Conservation (phyloP, 2,888 invertebrate genomes). For the Ceraclea dissimilis region DNA sequence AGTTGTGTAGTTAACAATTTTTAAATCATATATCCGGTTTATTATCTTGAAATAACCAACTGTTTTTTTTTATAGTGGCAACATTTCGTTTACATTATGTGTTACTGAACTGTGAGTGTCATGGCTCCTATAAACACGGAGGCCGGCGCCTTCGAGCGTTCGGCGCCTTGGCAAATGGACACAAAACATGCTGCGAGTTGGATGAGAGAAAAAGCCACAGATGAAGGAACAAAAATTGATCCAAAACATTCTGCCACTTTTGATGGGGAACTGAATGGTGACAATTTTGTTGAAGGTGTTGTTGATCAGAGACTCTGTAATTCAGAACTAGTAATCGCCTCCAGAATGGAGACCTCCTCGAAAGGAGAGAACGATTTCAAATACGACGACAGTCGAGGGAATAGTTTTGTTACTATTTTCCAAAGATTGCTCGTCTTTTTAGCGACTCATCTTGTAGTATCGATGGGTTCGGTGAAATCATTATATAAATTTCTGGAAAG, state of each 20-base stretch:
- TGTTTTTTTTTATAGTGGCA: too few species aligned
- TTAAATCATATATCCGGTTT: too few species aligned
- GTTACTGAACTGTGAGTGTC: neutral
- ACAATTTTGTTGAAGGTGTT: too few species aligned
- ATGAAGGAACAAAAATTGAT: too few species aligned
- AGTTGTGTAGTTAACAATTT: too few species aligned
- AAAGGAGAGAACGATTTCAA: slow-evolving; percentile 11
- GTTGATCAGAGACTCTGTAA: neutral
- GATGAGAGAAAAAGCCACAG: slow-evolving; percentile 4
- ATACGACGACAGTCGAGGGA: slow-evolving; percentile 19
- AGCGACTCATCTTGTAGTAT: neutral
- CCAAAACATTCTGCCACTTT: too few species aligned
- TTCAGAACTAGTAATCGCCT: neutral
- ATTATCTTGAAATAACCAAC: neutral
- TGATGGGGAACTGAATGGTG: neutral
- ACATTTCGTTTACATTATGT: neutral
- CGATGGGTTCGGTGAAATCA: neutral
- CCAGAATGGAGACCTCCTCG: neutral
- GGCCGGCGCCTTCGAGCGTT: slow-evolving; percentile 5
- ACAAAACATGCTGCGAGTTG: slow-evolving; percentile 18
- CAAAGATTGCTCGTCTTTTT: neutral
- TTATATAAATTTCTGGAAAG: neutral
- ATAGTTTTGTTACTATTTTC: neutral
- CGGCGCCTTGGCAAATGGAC: slow-evolving; percentile 9
- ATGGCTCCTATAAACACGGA: slow-evolving; percentile 3